Evolutionary conservation across 2,888 invertebrate genomes (phyloP).

Genomic region (Desoria tigrina): DNA sequence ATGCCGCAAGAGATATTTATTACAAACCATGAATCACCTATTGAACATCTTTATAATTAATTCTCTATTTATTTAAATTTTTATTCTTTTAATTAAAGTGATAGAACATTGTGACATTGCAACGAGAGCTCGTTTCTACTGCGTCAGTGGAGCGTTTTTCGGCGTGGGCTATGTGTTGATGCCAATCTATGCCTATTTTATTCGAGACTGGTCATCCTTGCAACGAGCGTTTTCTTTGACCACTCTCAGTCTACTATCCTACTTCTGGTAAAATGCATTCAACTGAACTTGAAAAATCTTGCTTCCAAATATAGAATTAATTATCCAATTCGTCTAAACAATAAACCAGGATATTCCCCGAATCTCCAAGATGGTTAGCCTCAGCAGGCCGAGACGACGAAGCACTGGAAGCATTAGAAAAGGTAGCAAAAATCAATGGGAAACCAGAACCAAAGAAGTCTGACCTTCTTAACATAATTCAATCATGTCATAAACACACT

Average conservation of each 20-base stretch:
- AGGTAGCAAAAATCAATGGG: constrained; percentile 41
- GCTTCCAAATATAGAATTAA: background rate
- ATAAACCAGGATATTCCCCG: constrained; percentile 52
- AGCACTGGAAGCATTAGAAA: constrained; percentile 37
- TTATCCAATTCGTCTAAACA: too few relatives aligned
- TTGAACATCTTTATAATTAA: background rate
- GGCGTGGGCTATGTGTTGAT: constrained; percentile 41
- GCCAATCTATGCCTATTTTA: constrained; percentile 43
- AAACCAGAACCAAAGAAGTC: constrained; percentile 26
- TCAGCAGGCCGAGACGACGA: constrained; percentile 41
- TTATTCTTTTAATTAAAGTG: constrained; percentile 31
- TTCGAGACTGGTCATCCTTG: constrained; percentile 41
- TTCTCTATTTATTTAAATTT: background rate
- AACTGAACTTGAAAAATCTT: too few relatives aligned
- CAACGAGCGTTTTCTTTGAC: constrained; percentile 46
- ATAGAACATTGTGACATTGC: constrained; percentile 45
- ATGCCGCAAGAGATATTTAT: too few relatives aligned
- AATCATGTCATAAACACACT: constrained; percentile 30
- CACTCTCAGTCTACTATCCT: constrained; percentile 31
- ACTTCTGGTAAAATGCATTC: constrained; percentile 47
- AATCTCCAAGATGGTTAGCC: constrained; percentile 49
- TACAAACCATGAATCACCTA: too few relatives aligned
- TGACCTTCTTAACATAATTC: constrained; percentile 28
- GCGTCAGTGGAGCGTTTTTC: constrained; percentile 27
- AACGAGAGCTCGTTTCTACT: constrained; percentile 38